These are phyloP conservation scores for Neocrepidodera transversa DNA, from an alignment of 2,888 invertebrate species.

Conservation along the genomic window DNA sequence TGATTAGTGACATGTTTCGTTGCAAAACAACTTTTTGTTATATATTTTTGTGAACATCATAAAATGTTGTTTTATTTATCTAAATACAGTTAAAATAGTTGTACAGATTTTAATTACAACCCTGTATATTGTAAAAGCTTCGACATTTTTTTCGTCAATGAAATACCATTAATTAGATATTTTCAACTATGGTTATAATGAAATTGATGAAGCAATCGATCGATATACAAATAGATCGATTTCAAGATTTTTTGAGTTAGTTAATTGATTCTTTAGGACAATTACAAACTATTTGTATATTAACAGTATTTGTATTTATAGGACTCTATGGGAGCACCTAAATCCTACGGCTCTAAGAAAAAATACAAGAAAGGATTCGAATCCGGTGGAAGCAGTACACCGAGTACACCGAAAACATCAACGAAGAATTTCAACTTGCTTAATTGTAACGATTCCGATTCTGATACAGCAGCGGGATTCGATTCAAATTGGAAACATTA, in stretches of 20 bases:
- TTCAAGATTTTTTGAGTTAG: too few species aligned
- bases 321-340: conserved; percentile 75
- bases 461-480: conserved; percentile 88
- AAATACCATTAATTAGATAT: background rate
- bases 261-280: too few species aligned
- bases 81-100: too few species aligned
- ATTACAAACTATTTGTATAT: too few species aligned
- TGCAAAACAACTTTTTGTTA: too few species aligned
- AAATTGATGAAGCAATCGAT: too few species aligned
- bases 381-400: conserved; percentile 66
- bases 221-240: too few species aligned
- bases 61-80: too few species aligned
- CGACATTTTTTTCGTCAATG: background rate
- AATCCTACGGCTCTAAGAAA: conserved; percentile 66
- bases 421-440: conserved; percentile 44
- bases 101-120: too few species aligned
- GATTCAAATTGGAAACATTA: conserved; percentile 73
- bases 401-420: conserved; percentile 70
- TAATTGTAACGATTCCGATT: conserved; percentile 74
- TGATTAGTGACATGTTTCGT: too few species aligned
- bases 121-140: background rate
- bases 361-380: conserved; percentile 68
- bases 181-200: too few species aligned
- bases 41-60: too few species aligned
- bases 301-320: conserved; percentile 53